A percentile compares a stretch with the other conserved stretches of the same genome.
These are phyloP conservation scores for Baryphthengus martii DNA, from an alignment of 2,113 vertebrate genomes.

Conservation along the genomic window DNA sequence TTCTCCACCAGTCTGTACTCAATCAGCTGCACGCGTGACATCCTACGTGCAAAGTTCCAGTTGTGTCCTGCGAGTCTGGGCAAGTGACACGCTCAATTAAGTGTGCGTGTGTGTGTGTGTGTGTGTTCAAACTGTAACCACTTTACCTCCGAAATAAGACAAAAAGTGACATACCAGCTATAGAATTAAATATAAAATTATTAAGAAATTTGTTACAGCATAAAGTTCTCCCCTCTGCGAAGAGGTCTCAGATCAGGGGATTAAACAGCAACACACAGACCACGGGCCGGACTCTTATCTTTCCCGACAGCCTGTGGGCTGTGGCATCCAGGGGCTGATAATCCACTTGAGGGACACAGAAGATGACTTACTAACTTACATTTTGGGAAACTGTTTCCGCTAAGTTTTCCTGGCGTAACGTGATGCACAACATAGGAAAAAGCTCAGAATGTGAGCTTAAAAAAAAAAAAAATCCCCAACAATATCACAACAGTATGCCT, in stretches of 20 bases:
- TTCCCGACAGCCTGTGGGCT: not conserved
- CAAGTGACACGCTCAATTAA: not conserved
- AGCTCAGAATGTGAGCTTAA: not conserved
- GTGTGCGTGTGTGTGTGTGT: accelerated
- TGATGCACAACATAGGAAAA: accelerated
- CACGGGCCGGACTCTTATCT: not conserved
- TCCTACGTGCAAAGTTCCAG: not conserved
- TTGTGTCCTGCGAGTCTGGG: not conserved
- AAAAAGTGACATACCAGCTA: not conserved
- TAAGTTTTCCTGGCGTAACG: not conserved
- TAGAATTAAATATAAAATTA: not conserved
- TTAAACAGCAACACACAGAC: not conserved
- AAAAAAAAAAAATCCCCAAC: not conserved
- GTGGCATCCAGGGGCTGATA: not conserved
- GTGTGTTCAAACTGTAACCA: accelerated
- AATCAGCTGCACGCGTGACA: not conserved
- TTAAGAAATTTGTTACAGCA: not conserved
- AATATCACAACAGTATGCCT: not conserved
- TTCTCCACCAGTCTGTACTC: not conserved
- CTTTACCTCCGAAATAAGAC: not conserved
- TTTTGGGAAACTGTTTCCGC: not conserved
- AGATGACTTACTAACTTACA: not conserved
- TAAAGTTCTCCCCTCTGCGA: not conserved
- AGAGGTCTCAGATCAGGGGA: accelerated
- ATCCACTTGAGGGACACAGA: not conserved